A percentile compares a stretch with the other conserved stretches of the same genome.
These are phyloP conservation scores for Chirona hameri DNA, from an alignment of 2,888 invertebrate genomes.

Conservation along the genomic window DNA sequence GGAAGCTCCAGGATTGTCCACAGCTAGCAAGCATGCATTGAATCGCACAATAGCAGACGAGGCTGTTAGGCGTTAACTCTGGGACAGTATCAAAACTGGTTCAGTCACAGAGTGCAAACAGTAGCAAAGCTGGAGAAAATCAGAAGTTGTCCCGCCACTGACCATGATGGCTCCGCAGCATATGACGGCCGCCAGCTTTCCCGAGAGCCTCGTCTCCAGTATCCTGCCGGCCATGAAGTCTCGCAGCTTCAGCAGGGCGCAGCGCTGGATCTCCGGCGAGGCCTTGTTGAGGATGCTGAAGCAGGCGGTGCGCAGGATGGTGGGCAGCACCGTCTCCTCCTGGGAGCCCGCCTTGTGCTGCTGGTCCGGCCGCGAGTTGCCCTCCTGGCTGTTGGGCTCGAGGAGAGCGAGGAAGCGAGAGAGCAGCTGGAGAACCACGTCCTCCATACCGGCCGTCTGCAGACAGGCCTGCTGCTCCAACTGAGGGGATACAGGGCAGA, in stretches of 20 bases:
- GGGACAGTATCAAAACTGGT: no score
- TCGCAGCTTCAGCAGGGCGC: constrained; percentile 70
- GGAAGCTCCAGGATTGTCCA: no score
- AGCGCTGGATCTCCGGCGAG: constrained; percentile 23
- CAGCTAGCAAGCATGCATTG: no score
- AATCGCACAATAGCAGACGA: no score
- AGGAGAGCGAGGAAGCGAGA: constrained; percentile 66
- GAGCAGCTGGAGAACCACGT: constrained; percentile 79
- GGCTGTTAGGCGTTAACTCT: no score
- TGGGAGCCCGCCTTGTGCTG: background rate
- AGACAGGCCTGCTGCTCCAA: constrained; percentile 69
- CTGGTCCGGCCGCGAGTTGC: background rate
- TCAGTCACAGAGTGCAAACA: no score
- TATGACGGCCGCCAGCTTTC: constrained; percentile 70
- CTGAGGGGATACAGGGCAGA: constrained; percentile 42
- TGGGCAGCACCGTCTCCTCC: constrained; percentile 29
- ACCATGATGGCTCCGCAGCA: constrained; percentile 57
- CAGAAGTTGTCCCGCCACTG: constrained; percentile 34
- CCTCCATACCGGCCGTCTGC: constrained; percentile 80
- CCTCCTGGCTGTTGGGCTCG: constrained; percentile 37
- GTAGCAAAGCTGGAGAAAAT: no score
- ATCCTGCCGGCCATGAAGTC: constrained; percentile 66
- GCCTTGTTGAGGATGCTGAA: constrained; percentile 25
- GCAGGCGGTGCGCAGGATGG: background rate
- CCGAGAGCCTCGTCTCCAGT: constrained; percentile 79